These are phyloP conservation scores for Polyommatus icarus DNA, from an alignment of 2,888 invertebrate genomes.

Conservation along the genomic window DNA sequence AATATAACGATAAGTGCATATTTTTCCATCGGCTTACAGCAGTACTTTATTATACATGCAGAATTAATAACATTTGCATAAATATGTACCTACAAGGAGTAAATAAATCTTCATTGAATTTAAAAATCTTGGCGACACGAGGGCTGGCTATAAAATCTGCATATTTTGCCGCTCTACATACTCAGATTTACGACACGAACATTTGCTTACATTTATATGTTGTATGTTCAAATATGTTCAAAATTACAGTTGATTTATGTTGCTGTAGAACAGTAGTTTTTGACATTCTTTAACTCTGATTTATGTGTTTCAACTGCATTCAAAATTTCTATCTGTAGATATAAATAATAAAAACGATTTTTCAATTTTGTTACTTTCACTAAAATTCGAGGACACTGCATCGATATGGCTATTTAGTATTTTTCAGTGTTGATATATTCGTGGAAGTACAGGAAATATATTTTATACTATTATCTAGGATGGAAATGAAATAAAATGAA, in stretches of 20 bases:
- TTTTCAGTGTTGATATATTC: no score
- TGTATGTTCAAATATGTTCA: constrained; percentile 1
- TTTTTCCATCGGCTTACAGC: not conserved
- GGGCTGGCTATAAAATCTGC: constrained; percentile 25
- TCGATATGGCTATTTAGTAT: no score
- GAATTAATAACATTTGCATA: constrained; percentile 7
- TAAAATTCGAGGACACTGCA: no score
- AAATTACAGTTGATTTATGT: constrained; percentile 4
- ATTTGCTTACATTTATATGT: not conserved
- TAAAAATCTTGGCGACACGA: constrained; percentile 29
- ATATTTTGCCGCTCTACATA: constrained; percentile 15
- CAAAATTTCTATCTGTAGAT: no score
- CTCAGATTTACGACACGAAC: constrained; percentile 13
- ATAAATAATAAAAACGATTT: no score
- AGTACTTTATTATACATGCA: constrained; percentile 7
- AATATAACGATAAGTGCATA: not conserved
- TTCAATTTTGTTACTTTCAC: no score
- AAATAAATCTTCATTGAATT: constrained; percentile 31
- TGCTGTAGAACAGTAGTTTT: not conserved
- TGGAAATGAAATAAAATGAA: no score
- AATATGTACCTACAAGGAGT: constrained; percentile 2
- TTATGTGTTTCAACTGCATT: not conserved
- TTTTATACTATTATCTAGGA: no score
- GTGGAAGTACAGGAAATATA: no score
- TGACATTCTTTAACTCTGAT: not conserved